Conservation (phyloP, 2,888 invertebrate species). For the Autographa pulchrina region DNA sequence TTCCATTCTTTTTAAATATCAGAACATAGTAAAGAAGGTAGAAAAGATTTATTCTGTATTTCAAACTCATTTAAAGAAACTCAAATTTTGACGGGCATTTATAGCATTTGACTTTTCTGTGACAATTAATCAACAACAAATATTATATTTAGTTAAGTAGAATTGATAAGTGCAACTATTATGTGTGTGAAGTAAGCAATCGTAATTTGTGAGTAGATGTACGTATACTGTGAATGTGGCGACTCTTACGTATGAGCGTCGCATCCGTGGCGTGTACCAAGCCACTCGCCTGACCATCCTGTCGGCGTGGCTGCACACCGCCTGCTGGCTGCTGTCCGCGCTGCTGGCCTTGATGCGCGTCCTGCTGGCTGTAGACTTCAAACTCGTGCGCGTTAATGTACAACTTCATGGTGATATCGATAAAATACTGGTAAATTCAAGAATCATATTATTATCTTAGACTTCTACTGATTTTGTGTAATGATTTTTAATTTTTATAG, state of each 20-base stretch:
- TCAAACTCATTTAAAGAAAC: too few species aligned
- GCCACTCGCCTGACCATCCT: slow-evolving; percentile 79
- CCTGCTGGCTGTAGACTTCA: slow-evolving; percentile 80
- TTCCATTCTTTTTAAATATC: too few species aligned
- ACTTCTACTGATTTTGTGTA: too few species aligned
- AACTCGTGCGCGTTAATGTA: slow-evolving; percentile 75
- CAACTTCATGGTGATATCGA: slow-evolving; percentile 77
- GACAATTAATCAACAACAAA: background rate
- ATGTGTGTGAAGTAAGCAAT: background rate
- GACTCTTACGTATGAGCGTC: slow-evolving; percentile 80
- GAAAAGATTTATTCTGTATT: too few species aligned
- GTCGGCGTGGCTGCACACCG: slow-evolving; percentile 83
- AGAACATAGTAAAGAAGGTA: too few species aligned
- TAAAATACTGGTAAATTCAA: slow-evolving; percentile 74
- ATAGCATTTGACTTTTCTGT: background rate
- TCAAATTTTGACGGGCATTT: too few species aligned
- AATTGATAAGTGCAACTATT: too few species aligned
- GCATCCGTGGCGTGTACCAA: slow-evolving; percentile 84
- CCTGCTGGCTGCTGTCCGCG: slow-evolving; percentile 81
- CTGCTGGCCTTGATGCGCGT: slow-evolving; percentile 73
- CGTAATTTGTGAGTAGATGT: slow-evolving; percentile 65
- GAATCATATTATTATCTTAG: too few species aligned
- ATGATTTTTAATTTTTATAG: too few species aligned
- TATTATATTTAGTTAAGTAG: too few species aligned
- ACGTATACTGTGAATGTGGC: slow-evolving; percentile 82